Base-by-base conservation (phyloP, 2,113 vertebrate genomes). In the Paedocypris sp. region DNA sequence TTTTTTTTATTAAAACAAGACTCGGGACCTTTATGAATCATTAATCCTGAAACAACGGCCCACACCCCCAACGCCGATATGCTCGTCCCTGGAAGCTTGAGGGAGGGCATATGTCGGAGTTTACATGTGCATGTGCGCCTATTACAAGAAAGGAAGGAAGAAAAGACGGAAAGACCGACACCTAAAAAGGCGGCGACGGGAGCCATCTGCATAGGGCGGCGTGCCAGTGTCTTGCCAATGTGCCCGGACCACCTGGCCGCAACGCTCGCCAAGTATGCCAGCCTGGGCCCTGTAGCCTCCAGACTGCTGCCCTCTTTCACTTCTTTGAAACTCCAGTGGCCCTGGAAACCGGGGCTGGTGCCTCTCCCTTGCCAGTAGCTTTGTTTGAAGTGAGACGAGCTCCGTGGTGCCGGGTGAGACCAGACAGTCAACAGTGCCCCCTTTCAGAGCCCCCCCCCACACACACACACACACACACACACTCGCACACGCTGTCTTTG, bases 211-310 rank as follows among this genome's bases (percentile, higher is more conserved):
- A 88, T 88, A 82, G 85, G 90, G 90, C 87, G 83, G 72, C 47
- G 79, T 86, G 90, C 90, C 90, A 93, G 88, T 82, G 86, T 85
- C 86, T 88, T 88, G 87, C 90, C 89, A 91, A 88, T 90, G 87
- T 89, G 86, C 88, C 87, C 86, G 86, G 85, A 83, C 90, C 91
- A 93, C 91, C 91, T 94, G 90, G 89, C 86, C 86, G 62, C 67
- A 75, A 78, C 74, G 67, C 82, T 87, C 87, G 90, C 90, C 89
- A 90, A 91, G 86, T 89, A 82, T 88, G 88, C 88, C 89, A 89
- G 87, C 80, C 86, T 76, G 82, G 83, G 85, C 82, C 83, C 54
- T 65, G 81, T 83, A 87, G 86, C 88, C 87, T 87, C 86, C 82
- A 80, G 82, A 84, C 87, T 85, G 85, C 83, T 82, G 80, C 80